These are phyloP conservation scores for Eupleurogrammus muticus DNA, from an alignment of 2,797 vertebrate genomes.

Conservation along the genomic window DNA sequence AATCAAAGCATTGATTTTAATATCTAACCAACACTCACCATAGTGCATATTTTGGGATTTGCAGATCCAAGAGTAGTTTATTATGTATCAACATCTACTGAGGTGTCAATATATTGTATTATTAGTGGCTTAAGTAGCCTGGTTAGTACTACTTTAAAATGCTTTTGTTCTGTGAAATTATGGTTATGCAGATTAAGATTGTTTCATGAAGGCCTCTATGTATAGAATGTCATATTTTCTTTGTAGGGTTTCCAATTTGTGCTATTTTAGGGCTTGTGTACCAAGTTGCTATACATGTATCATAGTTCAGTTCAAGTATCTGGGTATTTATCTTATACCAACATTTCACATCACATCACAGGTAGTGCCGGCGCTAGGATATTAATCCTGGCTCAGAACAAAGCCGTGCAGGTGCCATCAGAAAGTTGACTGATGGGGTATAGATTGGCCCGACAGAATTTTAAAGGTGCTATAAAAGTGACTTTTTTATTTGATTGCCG, in stretches of 20 bases:
- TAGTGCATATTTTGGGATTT: background rate
- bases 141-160: background rate
- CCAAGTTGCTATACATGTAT: background rate
- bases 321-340: background rate
- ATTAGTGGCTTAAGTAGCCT: background rate
- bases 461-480: conserved; percentile 75
- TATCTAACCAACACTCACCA: background rate
- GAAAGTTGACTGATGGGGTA: conserved; percentile 48
- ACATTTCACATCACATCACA: background rate
- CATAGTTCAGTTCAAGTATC: background rate
- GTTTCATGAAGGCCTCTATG: background rate
- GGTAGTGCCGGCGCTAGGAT: background rate
- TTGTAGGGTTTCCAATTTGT: background rate
- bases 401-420: conserved; percentile 35
- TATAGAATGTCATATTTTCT: background rate
- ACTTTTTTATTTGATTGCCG: conserved; percentile 63
- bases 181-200: background rate
- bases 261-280: background rate
- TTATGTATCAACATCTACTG: background rate
- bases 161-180: background rate
- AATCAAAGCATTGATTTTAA: background rate
- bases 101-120: background rate
- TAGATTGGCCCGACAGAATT: conserved; percentile 40
- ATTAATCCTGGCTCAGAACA: background rate
- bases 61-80: background rate